Conservation (phyloP, 2,888 invertebrate genomes). For the Drosophila stalkeri region DNA sequence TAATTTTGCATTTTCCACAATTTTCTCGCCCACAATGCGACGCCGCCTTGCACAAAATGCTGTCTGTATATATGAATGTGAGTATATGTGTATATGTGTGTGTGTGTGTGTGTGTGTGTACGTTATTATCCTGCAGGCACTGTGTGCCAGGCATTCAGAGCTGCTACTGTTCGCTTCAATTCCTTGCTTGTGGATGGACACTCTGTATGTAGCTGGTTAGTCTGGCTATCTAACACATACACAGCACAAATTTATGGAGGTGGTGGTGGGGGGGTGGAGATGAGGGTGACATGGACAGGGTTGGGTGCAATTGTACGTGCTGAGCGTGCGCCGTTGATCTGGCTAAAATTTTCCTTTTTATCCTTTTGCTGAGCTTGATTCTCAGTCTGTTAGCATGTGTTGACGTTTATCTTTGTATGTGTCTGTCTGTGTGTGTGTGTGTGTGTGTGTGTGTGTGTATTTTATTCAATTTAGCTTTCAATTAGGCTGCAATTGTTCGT, state of each 20-base stretch:
- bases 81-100: neutral
- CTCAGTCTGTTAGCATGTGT: constrained; percentile 64
- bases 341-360: constrained; percentile 67
- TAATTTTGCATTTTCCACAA: constrained; percentile 81
- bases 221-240: constrained; percentile 41
- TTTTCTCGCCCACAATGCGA: constrained; percentile 62
- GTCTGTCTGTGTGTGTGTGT: constrained; percentile 18
- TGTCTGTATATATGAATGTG: constrained; percentile 1
- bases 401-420: constrained; percentile 27
- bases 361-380: constrained; percentile 33
- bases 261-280: constrained; percentile 22
- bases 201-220: constrained; percentile 27
- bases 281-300: neutral
- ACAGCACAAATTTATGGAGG: constrained; percentile 42
- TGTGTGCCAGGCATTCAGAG: constrained; percentile 30
- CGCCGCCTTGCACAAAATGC: constrained; percentile 40
- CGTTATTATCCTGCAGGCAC: constrained; percentile 61
- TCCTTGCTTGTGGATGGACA: constrained; percentile 59
- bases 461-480: constrained; percentile 81
- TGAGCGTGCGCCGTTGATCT: constrained; percentile 72
- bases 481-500: constrained; percentile 82
- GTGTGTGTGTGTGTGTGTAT: constrained; percentile 51
- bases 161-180: constrained; percentile 41
- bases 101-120: constrained; percentile 13
- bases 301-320: constrained; percentile 72